Evolutionary conservation across 2,113 vertebrate species (phyloP), one percentile per base, ranked within the genome.

Genomic region (Phycodurus eques): DNA sequence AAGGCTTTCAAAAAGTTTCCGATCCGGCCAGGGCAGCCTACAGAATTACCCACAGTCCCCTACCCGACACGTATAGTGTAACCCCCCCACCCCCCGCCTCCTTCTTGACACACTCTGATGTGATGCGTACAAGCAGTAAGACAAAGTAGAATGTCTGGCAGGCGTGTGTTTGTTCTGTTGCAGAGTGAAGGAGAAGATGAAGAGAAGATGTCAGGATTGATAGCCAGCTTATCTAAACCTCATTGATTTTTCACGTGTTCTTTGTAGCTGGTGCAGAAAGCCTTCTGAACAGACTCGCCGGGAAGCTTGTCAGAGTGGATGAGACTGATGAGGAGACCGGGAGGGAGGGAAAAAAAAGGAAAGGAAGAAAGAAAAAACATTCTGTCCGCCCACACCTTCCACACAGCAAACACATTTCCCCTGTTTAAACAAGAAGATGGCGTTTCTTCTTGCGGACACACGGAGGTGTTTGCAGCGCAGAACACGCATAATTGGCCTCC

Each of bases 231-330:
- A 31, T 27, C 64, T 47, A 19, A 66, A 66, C 64, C 64, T 31
- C 64, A 66, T 66, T 47, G 64, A 66, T 66, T 66, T 66, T 22
- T n/a, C 64, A 47, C 44, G 27, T 66, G 44, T 66, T 47, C 64
- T 66, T 19, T 31, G 64, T 15, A 14, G 43, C 43, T 33, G 33
- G 17, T 39, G 35, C 61, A 56, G 35, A 42, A 63, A n/a, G 35
- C 17, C 64, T 22, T 46, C 64, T 35, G 31, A 66, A n/a, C 22
- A 46, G 42, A 31, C 64, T 66, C 64, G 44, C 44, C 39, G 13
- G 43, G 43, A 66, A 66, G 43, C 64, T 66, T 27, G 64, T 66
- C 64, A 15, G 44, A 66, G 22, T 66, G 64, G 43, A 66, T 47
- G 64, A 66, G 64, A 47, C 43, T 66, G 64, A 66, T 31, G 64